Conservation (phyloP, 2,797 vertebrate genomes). For the Anguilla anguilla region DNA sequence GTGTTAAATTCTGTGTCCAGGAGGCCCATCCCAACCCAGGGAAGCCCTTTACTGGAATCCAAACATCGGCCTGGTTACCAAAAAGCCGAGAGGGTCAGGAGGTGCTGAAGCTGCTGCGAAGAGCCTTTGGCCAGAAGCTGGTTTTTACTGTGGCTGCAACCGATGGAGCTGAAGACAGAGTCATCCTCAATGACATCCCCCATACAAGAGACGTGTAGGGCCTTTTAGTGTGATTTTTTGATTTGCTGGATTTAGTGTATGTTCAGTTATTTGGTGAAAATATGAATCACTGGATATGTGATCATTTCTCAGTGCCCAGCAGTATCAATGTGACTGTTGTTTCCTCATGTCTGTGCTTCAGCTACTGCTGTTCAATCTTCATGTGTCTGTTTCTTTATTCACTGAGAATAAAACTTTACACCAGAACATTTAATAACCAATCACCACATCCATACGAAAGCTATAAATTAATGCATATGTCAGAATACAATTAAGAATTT, state of each 20-base stretch:
- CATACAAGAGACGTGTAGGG: too few relatives aligned
- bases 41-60: background rate
- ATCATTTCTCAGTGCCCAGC: background rate
- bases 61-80: background rate
- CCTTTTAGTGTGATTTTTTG: background rate
- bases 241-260: background rate
- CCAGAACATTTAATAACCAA: too few relatives aligned
- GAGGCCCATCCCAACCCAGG: constrained; percentile 12
- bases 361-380: too few relatives aligned
- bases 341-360: too few relatives aligned
- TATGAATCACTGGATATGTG: background rate
- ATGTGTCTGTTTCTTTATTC: too few relatives aligned
- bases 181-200: background rate
- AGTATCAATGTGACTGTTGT: background rate
- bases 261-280: background rate
- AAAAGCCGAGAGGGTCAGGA: background rate
- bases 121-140: background rate
- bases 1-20: background rate
- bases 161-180: background rate
- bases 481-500: background rate
- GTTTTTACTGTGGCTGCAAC: background rate
- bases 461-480: too few relatives aligned
- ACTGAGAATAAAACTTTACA: too few relatives aligned
- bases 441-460: too few relatives aligned
- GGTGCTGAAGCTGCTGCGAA: background rate